phyloP scores from a whole-genome alignment of 2,888 invertebrate species.

The Mythimna loreyi region DNA sequence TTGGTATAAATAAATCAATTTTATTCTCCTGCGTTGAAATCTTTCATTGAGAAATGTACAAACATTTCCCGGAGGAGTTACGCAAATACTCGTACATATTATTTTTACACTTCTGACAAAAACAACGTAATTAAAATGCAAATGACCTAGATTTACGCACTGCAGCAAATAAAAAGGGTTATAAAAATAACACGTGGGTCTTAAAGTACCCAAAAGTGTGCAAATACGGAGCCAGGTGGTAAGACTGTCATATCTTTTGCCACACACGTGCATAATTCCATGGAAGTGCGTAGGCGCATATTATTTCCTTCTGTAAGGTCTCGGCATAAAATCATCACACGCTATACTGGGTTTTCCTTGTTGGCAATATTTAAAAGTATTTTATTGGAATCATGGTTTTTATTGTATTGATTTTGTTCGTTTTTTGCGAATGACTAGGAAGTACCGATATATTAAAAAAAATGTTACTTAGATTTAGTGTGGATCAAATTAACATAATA shows the following conservation, averaged over 20 bases:
- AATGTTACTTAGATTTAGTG: background rate
- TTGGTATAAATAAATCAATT: too few species aligned
- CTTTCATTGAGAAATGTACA: constrained; percentile 51
- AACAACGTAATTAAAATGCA: constrained; percentile 5
- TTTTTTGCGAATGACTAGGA: background rate
- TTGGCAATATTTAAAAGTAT: constrained; percentile 45
- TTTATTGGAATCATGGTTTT: constrained; percentile 22
- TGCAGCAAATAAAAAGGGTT: constrained; percentile 11
- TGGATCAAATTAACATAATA: background rate
- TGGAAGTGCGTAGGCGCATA: constrained; percentile 53
- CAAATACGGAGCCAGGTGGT: constrained; percentile 57
- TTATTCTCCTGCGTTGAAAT: constrained; percentile 55
- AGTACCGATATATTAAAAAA: too few species aligned
- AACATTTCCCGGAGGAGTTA: background rate
- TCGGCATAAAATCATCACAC: constrained; percentile 26
- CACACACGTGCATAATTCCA: constrained; percentile 61
- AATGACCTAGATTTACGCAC: constrained; percentile 31
- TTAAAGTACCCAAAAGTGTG: constrained; percentile 38
- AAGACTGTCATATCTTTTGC: constrained; percentile 43
- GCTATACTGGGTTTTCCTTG: constrained; percentile 51
- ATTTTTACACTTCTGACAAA: background rate
- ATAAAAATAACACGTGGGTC: constrained; percentile 51
- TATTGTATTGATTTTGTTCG: constrained; percentile 6
- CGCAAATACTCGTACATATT: background rate
- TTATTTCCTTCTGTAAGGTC: constrained; percentile 57